phyloP scores from a whole-genome alignment of 2,113 vertebrate species.

The Plestiodon gilberti region DNA sequence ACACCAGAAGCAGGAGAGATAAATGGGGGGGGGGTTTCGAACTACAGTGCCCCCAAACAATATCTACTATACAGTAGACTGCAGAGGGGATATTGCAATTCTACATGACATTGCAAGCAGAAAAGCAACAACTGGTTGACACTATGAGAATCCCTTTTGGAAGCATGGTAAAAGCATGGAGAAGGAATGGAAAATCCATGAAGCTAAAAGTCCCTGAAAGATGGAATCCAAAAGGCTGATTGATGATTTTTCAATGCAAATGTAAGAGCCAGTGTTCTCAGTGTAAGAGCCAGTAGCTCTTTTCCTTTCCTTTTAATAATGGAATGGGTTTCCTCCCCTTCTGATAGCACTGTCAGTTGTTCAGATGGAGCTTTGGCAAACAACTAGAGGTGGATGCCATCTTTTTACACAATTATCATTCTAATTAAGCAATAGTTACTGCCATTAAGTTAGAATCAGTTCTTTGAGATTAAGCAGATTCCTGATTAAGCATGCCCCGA shows the following conservation, averaged over 20 bases:
- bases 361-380: slow-evolving; percentile 25
- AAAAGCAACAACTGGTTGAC: no score
- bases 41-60: no score
- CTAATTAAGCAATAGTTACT: slow-evolving; percentile 25
- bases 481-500: neutral
- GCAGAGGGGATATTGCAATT: no score
- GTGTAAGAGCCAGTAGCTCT: neutral
- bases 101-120: no score
- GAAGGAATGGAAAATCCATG: no score
- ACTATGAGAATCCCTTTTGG: no score
- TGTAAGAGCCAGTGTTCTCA: neutral
- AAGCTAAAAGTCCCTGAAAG: neutral
- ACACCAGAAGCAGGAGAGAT: no score
- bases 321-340: neutral
- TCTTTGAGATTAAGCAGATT: slow-evolving; percentile 29
- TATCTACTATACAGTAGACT: no score
- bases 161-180: no score
- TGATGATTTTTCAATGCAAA: neutral
- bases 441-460: slow-evolving; percentile 28
- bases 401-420: slow-evolving; percentile 35
- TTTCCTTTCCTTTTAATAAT: neutral
- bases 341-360: neutral
- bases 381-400: neutral
- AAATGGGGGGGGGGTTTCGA: no score
- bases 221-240: neutral